Evolutionary conservation across 2,113 vertebrate genomes (phyloP), one percentile per base, ranked within the genome.

Genomic region (Scartelaos histophorus): DNA sequence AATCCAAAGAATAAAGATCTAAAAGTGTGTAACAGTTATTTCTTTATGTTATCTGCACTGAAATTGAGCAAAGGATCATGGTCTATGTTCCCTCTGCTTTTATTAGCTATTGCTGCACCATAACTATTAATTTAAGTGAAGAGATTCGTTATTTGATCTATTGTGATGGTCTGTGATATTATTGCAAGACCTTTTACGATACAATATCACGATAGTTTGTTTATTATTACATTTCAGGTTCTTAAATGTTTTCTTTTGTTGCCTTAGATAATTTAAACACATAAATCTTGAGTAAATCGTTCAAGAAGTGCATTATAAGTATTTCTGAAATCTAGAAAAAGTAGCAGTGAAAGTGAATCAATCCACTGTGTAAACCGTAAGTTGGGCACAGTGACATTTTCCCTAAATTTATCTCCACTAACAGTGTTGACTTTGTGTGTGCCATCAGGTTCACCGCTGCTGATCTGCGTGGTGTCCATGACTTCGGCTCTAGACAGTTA

Each of bases 381-480:
- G 35, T 56, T 34, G 45, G 34, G 6, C 60, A 19, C 69, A 24
- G 13, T 22, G 13, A 54, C 54, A 66, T 60, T 24, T 67, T 65
- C 0, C 22, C 15, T 78, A 2, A 64, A 65, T 58, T 13, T 76
- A 16, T 78, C 49, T 75, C 11, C 60, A 75, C 78, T 62, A 54
- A 70, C 24, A 61, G 54, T 58, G 25, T 74, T 71, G 66, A 17
- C 66, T 45, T 72, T 80, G 21, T 81, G 75, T 78, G 13, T 65
- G 22, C 11, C 21, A 29, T 7, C 89, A 99, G 98, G 98, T 7
- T 94, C 91, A 69, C 96, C 98, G 0, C 71, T 99, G 46, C 74
- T 98, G 72, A 95, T 98, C 69, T 98, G 96, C 53, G 75, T 94
- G 5, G 89, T 98, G 51, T 97, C 97, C n/a, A 66, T 96, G n/a